Evolutionary conservation across 2,797 vertebrate species (phyloP), one percentile per base, ranked within the genome.

Genomic region (Hippoglossus hippoglossus): DNA sequence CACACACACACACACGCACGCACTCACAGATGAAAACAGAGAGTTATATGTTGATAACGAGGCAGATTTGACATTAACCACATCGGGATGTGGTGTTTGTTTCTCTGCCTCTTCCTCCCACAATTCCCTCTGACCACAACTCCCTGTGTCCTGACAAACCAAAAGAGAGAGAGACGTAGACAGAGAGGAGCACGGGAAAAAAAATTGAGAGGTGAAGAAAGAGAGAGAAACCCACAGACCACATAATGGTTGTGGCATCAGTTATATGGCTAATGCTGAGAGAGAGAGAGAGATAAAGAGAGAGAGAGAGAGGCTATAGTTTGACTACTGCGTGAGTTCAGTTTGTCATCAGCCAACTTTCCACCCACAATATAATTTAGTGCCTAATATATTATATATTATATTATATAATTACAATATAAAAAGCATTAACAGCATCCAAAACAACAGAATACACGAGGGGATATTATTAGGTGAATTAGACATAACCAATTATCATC

Each of bases 221-320:
- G 84, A 81, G 79, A 67, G 83, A 81, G 81, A 76, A 87, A 73
- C 77, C 89, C 89, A 85, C 89, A 90, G 89, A 91, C 89, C 89
- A 56, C 89, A 91, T 71, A 80, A 85, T 85, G 88, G 80, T 81
- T 87, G 73, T 77, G 84, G 74, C 71, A 83, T 87, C 83, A 85
- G 80, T 86, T 89, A 79, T 85, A 79, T 28, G 69, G 77, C 68
- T 71, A 77, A 78, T 61, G 54, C 46, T n/a, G 31, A 66, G 46
- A 31, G 65, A 59, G 47, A 66, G 62, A 26, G 59, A 24, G 31
- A 26, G 55, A 39, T 4, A 41, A 3, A 59, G n/a, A 59, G 34
- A 52, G 51, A 52, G 18, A 51, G 47, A 60, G 22, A 65, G 61
- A 41, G 58, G 21, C 63, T 64, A 31, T n/a, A 22, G 22, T 53